phyloP scores from a whole-genome alignment of 2,113 vertebrate species.

The Chiloscyllium plagiosum region DNA sequence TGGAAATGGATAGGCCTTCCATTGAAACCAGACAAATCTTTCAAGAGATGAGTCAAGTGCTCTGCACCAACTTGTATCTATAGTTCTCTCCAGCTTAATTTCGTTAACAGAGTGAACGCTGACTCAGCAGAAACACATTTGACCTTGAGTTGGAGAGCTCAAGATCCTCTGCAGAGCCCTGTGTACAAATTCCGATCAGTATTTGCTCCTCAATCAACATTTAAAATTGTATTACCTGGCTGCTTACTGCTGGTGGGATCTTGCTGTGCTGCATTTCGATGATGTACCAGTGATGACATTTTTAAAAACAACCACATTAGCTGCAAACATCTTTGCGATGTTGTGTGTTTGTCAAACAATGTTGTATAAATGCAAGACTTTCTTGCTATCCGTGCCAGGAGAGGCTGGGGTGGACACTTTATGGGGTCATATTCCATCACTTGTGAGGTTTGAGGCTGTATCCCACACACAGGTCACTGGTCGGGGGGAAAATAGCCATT shows the following conservation, averaged over 20 bases:
- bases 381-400: neutral
- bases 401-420: neutral
- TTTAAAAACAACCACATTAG: neutral
- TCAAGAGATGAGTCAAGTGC: neutral
- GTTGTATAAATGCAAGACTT: neutral
- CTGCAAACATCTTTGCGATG: neutral
- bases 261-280: neutral
- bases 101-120: neutral
- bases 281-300: neutral
- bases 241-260: neutral
- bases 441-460: neutral
- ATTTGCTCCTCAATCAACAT: neutral
- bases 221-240: neutral
- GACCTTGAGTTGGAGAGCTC: neutral
- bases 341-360: neutral
- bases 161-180: neutral
- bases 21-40: neutral
- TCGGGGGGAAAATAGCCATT: neutral
- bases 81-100: no score
- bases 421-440: neutral
- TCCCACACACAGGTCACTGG: neutral
- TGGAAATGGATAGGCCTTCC: neutral
- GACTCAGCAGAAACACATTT: neutral
- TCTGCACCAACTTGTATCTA: neutral
- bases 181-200: neutral